phyloP scores from a whole-genome alignment of 2,888 invertebrate species.

The Rhagonycha lutea region DNA sequence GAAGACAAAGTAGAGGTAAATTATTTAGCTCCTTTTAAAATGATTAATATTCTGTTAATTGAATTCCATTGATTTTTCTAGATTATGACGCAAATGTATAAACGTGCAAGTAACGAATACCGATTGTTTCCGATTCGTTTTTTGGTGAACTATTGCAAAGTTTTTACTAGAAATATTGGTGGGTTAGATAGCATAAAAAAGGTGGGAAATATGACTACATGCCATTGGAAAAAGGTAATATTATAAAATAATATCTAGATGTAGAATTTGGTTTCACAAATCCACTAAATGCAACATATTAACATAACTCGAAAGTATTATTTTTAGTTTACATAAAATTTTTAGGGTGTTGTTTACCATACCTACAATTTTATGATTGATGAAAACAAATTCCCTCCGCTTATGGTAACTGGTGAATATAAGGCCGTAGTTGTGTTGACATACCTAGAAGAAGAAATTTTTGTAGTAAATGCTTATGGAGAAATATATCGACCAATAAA shows the following conservation, averaged over 20 bases:
- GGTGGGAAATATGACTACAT: neutral
- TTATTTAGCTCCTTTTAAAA: too few species aligned
- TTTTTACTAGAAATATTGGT: neutral
- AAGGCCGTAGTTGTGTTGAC: neutral
- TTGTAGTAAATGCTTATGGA: neutral
- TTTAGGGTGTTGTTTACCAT: neutral
- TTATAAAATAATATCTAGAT: too few species aligned
- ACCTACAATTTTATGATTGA: neutral
- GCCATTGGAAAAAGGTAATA: neutral
- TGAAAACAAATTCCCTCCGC: neutral
- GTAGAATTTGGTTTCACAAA: too few species aligned
- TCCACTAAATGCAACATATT: too few species aligned
- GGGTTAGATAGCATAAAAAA: neutral
- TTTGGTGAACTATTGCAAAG: neutral
- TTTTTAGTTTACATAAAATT: too few species aligned
- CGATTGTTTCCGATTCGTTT: neutral
- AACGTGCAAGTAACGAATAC: neutral
- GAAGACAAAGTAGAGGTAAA: neutral
- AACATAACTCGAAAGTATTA: too few species aligned
- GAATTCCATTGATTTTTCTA: neutral
- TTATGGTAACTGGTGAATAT: neutral
- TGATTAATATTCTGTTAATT: too few species aligned
- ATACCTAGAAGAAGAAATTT: neutral
- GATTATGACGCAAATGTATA: neutral
- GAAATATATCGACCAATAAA: neutral